Evolutionary conservation across 2,113 vertebrate genomes (phyloP).

Genomic region (Hippocampus zosterae): DNA sequence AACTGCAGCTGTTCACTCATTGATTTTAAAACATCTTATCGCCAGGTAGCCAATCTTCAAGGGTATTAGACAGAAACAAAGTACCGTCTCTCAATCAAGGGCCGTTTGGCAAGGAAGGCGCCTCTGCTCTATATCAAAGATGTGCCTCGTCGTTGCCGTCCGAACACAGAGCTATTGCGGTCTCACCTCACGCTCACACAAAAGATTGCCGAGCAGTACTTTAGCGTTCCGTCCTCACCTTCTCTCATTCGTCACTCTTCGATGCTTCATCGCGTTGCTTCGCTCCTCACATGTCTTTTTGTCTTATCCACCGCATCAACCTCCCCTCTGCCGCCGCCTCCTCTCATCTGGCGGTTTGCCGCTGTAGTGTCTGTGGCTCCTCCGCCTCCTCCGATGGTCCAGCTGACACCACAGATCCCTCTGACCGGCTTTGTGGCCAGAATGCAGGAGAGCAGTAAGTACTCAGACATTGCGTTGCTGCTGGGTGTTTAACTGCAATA

Average conservation of each 20-base stretch:
- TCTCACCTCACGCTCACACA: neutral
- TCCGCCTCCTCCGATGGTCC: conserved; percentile 95
- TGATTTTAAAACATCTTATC: too few relatives aligned
- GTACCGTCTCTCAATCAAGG: too few relatives aligned
- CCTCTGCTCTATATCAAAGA: neutral
- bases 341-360: conserved; percentile 62
- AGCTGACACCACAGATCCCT: conserved; percentile 99
- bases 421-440: conserved; percentile 99
- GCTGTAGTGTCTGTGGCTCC: conserved; percentile 94
- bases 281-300: conserved; percentile 18
- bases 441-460: conserved; percentile 99
- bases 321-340: conserved; percentile 24
- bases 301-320: conserved; percentile 21
- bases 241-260: neutral
- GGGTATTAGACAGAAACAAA: neutral
- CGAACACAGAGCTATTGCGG: neutral
- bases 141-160: neutral
- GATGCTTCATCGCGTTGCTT: conserved; percentile 8
- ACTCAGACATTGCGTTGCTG: conserved; percentile 17
- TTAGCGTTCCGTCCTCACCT: conserved; percentile 15
- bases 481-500: too few relatives aligned
- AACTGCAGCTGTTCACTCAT: too few relatives aligned
- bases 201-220: conserved; percentile 28
- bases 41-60: too few relatives aligned
- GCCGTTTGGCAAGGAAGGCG: neutral